These are phyloP conservation scores for Alethe diademata DNA, from an alignment of 2,113 vertebrate genomes.

Conservation along the genomic window DNA sequence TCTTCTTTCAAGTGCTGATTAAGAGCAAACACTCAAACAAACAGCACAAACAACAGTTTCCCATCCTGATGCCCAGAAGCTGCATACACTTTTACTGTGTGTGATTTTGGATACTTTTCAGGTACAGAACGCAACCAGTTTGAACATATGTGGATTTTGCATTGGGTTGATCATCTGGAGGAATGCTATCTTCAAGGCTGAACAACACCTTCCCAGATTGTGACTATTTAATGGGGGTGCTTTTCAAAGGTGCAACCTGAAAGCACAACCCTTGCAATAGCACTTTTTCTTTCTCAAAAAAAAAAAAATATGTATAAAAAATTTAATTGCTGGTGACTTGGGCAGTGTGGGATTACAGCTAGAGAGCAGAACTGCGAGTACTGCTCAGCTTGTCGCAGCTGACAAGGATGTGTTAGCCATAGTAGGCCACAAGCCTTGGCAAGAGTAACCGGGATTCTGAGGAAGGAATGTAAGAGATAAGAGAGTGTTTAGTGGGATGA, in stretches of 20 bases:
- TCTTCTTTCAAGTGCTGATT: conserved; percentile 1
- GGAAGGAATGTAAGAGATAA: too few species aligned
- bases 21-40: neutral
- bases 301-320: neutral
- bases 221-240: neutral
- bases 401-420: too few species aligned
- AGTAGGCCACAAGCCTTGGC: too few species aligned
- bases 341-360: neutral
- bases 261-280: neutral
- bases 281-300: neutral
- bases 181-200: neutral
- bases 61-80: neutral
- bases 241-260: neutral
- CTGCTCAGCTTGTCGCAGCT: too few species aligned
- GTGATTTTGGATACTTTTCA: neutral
- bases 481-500: too few species aligned
- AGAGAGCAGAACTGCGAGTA: too few species aligned
- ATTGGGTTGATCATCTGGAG: neutral
- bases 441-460: too few species aligned
- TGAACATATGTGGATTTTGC: neutral
- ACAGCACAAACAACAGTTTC: neutral
- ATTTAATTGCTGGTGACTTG: neutral
- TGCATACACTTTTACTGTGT: neutral
- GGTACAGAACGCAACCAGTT: neutral
- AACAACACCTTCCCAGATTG: neutral